Conservation (phyloP, 2,888 invertebrate genomes). For the Zelleria hepariella region DNA sequence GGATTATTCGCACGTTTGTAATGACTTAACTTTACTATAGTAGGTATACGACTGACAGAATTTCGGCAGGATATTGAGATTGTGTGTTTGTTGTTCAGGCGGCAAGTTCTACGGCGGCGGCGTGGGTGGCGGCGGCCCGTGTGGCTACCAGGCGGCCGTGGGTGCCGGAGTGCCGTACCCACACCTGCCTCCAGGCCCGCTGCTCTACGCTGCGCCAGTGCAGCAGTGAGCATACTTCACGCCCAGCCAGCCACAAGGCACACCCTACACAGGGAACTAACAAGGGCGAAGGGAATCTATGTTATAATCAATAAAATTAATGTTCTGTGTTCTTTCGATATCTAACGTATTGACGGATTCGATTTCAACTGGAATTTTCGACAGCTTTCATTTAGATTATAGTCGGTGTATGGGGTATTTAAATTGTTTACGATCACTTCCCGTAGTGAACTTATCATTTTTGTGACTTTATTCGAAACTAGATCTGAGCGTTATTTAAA, state of each 20-base stretch:
- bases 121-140: constrained; percentile 71
- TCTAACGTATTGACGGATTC: neutral
- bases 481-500: neutral
- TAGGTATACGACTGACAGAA: too few species aligned
- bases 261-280: neutral
- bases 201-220: constrained; percentile 76
- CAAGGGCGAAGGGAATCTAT: neutral
- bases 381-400: neutral
- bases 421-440: neutral
- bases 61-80: neutral
- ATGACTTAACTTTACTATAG: too few species aligned
- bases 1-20: too few species aligned
- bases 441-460: neutral
- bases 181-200: constrained; percentile 70
- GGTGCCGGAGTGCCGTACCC: constrained; percentile 73
- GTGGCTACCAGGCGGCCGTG: constrained; percentile 79
- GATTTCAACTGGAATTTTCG: neutral
- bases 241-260: neutral
- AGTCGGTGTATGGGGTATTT: neutral
- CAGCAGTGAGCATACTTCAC: constrained; percentile 84
- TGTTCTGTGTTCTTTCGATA: neutral
- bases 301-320: neutral
- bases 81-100: constrained; percentile 51
- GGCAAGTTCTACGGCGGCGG: constrained; percentile 83
- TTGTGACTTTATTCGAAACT: neutral